Percentiles rank a stretch among this genome's conserved stretches.
Conservation (phyloP, 1,140 invertebrate species). For the Penaeus indicus region DNA sequence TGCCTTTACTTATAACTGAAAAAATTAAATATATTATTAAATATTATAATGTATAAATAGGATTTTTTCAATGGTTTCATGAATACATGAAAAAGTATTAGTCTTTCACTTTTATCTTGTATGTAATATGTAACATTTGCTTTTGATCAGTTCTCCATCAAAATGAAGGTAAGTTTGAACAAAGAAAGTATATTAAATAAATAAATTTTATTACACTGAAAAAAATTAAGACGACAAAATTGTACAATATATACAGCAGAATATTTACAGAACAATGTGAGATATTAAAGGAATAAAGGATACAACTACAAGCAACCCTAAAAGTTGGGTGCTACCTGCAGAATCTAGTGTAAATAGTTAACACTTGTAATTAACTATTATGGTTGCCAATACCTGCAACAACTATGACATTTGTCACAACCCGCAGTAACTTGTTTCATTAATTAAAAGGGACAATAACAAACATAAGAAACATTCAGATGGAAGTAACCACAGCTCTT, state of each 20-base stretch:
- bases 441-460: conserved; percentile 28
- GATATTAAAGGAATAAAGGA: neutral
- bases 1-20: too few species aligned
- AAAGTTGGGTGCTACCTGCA: too few species aligned
- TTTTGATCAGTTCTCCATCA: neutral
- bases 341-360: too few species aligned
- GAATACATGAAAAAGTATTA: too few species aligned
- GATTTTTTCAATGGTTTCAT: too few species aligned
- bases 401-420: neutral
- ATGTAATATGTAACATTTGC: neutral
- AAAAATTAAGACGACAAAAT: conserved; percentile 29
- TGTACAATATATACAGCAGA: conserved; percentile 30
- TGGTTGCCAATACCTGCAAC: conserved; percentile 3
- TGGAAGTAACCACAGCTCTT: conserved; percentile 37
- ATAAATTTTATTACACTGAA: conserved; percentile 26
- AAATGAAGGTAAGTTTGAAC: neutral
- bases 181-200: neutral
- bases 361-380: too few species aligned
- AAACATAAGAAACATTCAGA: conserved; percentile 33
- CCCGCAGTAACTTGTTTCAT: conserved; percentile 13
- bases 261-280: conserved; percentile 27
- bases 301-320: neutral
- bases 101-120: too few species aligned
- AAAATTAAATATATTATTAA: too few species aligned
- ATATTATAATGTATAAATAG: too few species aligned